phyloP scores from a whole-genome alignment of 2,113 vertebrate species.

The Grammomys surdaster region DNA sequence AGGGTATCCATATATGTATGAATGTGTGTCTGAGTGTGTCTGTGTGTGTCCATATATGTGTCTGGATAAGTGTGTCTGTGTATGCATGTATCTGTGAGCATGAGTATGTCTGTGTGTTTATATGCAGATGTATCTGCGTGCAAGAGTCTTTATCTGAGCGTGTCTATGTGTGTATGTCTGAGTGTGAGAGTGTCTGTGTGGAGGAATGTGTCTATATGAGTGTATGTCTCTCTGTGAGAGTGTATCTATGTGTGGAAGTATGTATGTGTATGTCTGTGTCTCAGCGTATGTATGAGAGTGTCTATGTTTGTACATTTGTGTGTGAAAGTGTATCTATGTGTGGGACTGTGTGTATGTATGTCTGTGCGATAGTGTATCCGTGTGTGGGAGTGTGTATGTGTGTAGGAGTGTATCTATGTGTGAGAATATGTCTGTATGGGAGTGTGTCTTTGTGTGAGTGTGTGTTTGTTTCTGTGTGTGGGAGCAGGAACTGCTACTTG shows the following conservation, averaged over 20 bases:
- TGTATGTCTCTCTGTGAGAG: not conserved
- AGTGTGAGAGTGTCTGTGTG: not conserved
- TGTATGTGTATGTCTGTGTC: not conserved
- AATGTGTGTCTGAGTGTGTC: not conserved
- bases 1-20: not conserved
- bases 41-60: too few relatives aligned
- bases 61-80: too few relatives aligned
- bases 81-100: not conserved
- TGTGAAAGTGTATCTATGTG: not conserved
- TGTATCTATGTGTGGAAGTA: not conserved
- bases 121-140: not conserved
- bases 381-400: not conserved
- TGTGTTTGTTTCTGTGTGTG: not conserved
- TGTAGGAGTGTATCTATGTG: not conserved
- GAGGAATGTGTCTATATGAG: not conserved
- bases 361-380: not conserved
- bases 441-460: not conserved
- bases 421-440: not conserved
- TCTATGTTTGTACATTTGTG: not conserved
- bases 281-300: not conserved
- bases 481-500: not conserved
- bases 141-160: not conserved
- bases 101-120: not conserved
- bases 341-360: not conserved
- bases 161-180: not conserved